Evolutionary conservation across 1,140 invertebrate species (phyloP).

Genomic region (Penaeus vannamei): DNA sequence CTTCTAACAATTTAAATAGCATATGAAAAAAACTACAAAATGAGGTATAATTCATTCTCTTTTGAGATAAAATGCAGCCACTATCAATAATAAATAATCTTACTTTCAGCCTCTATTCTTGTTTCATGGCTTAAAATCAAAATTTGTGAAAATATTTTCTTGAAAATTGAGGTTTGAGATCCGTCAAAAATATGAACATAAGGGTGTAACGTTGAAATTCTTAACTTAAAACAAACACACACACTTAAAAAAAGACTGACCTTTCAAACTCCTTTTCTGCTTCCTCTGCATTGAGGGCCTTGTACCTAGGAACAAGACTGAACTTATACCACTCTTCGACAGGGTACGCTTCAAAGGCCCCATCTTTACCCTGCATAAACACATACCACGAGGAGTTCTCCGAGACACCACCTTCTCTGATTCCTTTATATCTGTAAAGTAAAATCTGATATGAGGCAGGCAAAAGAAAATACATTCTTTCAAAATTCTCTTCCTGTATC

Average conservation of each 20-base stretch:
- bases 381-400: constrained; percentile 98
- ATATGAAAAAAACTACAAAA: no score
- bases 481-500: neutral
- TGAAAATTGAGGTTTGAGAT: no score
- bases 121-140: no score
- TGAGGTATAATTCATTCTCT: no score
- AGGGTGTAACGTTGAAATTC: no score
- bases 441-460: constrained; percentile 46
- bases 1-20: no score
- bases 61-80: no score
- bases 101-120: no score
- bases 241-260: constrained; percentile 70
- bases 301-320: constrained; percentile 90
- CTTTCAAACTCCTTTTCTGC: constrained; percentile 95
- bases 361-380: constrained; percentile 94
- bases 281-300: constrained; percentile 94
- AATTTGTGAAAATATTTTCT: no score
- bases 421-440: constrained; percentile 82
- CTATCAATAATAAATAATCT: no score
- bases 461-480: constrained; percentile 8
- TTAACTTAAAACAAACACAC: no score
- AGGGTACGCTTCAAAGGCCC: constrained; percentile 95
- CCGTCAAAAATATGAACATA: no score
- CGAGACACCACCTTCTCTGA: constrained; percentile 92
- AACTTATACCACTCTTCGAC: constrained; percentile 96